Percentiles rank a stretch among this genome's conserved stretches.
Evolutionary conservation across 2,113 vertebrate species (phyloP).

Genomic region (Neoarius graeffei): DNA sequence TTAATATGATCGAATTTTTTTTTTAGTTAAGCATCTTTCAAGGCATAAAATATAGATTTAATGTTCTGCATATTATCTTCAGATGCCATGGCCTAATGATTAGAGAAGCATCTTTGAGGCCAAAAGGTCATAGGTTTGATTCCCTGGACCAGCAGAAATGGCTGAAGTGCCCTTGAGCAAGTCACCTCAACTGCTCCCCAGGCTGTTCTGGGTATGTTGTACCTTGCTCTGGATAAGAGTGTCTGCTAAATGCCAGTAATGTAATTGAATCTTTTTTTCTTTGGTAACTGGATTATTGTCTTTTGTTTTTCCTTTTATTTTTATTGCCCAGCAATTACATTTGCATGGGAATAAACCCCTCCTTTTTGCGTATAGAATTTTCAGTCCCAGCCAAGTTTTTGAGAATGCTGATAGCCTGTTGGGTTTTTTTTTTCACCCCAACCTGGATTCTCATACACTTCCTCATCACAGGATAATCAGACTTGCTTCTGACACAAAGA

Average conservation of each 20-base stretch:
- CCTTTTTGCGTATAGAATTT: not conserved
- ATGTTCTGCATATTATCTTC: not conserved
- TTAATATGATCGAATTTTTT: not conserved
- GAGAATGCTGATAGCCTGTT: not conserved
- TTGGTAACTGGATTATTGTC: not conserved
- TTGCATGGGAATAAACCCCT: not conserved
- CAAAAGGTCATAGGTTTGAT: too few species aligned
- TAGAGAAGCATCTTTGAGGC: too few species aligned
- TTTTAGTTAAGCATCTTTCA: not conserved
- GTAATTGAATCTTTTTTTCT: not conserved
- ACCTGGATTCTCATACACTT: not conserved
- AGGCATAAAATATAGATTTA: not conserved
- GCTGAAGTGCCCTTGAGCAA: too few species aligned
- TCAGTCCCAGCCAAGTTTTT: not conserved
- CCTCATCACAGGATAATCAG: conserved; percentile 1
- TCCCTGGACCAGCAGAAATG: too few species aligned
- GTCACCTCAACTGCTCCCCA: too few species aligned
- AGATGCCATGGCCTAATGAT: too few species aligned
- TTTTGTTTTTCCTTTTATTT: not conserved
- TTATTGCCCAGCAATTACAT: not conserved
- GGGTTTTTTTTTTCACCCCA: not conserved
- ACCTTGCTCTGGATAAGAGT: too few species aligned
- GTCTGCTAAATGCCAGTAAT: too few species aligned
- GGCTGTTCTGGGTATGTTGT: too few species aligned
- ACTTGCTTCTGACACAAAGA: conserved; percentile 26